Percentiles rank a stretch among this genome's conserved stretches.
phyloP scores from a whole-genome alignment of 1,140 invertebrate genomes.

The Drosophila mauritiana region DNA sequence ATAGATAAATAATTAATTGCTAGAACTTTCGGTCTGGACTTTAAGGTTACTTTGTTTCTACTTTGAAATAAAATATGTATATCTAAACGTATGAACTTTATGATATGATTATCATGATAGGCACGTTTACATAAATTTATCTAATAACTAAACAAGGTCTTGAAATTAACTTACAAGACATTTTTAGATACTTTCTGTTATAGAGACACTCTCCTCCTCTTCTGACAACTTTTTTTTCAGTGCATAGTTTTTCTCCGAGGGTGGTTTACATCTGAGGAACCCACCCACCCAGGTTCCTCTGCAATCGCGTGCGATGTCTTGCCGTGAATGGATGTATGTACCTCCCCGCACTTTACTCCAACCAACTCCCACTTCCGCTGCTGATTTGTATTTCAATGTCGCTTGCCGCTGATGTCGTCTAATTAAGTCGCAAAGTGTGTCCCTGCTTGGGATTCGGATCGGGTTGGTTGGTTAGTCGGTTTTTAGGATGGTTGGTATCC shows the following conservation, averaged over 20 bases:
- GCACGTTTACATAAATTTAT: too few relatives aligned
- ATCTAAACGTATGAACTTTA: too few relatives aligned
- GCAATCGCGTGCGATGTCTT: conserved; percentile 50
- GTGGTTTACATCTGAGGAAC: conserved; percentile 25
- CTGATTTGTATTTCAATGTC: conserved; percentile 46
- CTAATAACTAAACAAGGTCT: too few relatives aligned
- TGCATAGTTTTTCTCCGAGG: conserved; percentile 33
- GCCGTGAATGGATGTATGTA: conserved; percentile 29
- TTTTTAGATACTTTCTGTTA: too few relatives aligned
- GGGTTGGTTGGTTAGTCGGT: conserved; percentile 20
- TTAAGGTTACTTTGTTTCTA: neutral
- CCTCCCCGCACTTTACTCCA: conserved; percentile 5
- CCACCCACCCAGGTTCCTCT: conserved; percentile 25
- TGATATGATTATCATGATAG: too few relatives aligned
- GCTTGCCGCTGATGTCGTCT: conserved; percentile 55
- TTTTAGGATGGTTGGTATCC: conserved; percentile 9
- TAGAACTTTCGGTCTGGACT: too few relatives aligned
- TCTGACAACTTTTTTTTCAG: neutral
- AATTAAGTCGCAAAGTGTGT: conserved; percentile 81
- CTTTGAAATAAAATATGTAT: neutral
- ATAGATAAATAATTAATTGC: too few relatives aligned
- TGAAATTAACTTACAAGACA: too few relatives aligned
- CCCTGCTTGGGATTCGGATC: conserved; percentile 57
- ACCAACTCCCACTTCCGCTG: neutral
- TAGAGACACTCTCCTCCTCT: neutral